Evolutionary conservation across 92 coral and sea anemone genomes (phyloP).

Genomic region (Zoanthus sansibaricus): DNA sequence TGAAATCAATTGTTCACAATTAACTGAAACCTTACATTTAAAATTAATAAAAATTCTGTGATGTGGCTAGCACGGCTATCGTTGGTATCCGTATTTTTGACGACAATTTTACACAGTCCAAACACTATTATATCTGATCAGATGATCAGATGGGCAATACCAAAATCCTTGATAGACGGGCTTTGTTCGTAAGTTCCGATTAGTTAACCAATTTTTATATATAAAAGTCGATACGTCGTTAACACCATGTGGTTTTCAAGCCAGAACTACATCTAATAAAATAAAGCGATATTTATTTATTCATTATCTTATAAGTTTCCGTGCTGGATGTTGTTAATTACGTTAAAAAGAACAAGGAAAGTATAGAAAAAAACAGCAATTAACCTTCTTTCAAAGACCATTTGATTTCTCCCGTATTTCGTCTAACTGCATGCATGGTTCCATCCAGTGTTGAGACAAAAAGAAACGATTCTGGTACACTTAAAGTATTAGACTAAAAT

Average conservation of each 20-base stretch:
- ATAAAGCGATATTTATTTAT: not conserved
- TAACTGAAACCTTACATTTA: no score
- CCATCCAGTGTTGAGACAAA: slow-evolving; percentile 98
- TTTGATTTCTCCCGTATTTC: slow-evolving; percentile 91
- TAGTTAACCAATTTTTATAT: not conserved
- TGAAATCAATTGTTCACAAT: no score
- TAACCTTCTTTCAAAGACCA: slow-evolving; percentile 99
- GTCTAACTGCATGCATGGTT: slow-evolving; percentile 93
- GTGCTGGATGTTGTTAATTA: not conserved
- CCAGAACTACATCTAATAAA: not conserved
- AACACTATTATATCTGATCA: not conserved
- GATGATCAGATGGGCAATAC: not conserved
- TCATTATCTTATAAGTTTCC: not conserved
- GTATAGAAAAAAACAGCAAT: not conserved
- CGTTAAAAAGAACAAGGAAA: not conserved
- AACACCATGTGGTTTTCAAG: not conserved
- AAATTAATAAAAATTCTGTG: not conserved
- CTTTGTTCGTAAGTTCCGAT: not conserved
- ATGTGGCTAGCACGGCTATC: not conserved
- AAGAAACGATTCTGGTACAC: slow-evolving; percentile 92
- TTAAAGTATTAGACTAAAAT: slow-evolving; percentile 78
- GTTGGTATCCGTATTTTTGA: not conserved
- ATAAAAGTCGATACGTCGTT: not conserved
- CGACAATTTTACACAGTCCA: not conserved
- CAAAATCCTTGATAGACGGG: not conserved